Evolutionary conservation across 2,113 vertebrate genomes (phyloP), one percentile per base, ranked within the genome.

Genomic region (Anolis sagrei): DNA sequence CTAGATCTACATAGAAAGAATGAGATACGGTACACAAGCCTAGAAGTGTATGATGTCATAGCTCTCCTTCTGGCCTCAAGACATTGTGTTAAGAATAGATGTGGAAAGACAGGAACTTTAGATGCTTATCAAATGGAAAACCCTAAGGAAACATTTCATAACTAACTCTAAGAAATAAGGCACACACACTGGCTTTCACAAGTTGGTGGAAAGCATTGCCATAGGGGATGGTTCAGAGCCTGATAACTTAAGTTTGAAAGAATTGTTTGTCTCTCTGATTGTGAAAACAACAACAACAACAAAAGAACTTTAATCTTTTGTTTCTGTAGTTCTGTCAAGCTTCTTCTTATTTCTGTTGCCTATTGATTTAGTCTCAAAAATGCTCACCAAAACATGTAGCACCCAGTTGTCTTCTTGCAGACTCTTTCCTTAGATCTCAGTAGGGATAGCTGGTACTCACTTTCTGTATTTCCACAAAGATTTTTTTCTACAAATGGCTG

Each of bases 61-160:
- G 34, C 69, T 62, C 7, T 73, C 27, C 21, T 54, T 62, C 19
- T 34, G 34, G 54, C 8, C 39, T 80, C 51, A 48, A 62, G 36
- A 73, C 23, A 61, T 61, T 69, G 49, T 18, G 19, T 5, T 49
- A 68, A 80, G 14, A 34, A 61, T 29, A 79, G 66, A 72, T n/a
- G 27, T 49, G 58, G 27, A 25, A 44, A 74, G 66, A 44, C 25
- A 78, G 48, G 34, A 48, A n/a, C 25, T 39, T 54, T 29, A 68
- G 66, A 85, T 85, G 34, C 32, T 85, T 85, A 79, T 79, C 68
- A 74, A n/a, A 44, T 73, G 51, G 39, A 62, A 73, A 79, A 73
- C 36, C 19, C 36, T 73, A 79, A 49, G 76, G 69, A 85, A 79
- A 64, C 62, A 13, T 79, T 86, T 85, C 1, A 16, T 27, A 32